Percentiles rank a stretch among this genome's conserved stretches.
These are phyloP conservation scores for Andrena camellia DNA, from an alignment of 2,888 invertebrate genomes.

Conservation along the genomic window DNA sequence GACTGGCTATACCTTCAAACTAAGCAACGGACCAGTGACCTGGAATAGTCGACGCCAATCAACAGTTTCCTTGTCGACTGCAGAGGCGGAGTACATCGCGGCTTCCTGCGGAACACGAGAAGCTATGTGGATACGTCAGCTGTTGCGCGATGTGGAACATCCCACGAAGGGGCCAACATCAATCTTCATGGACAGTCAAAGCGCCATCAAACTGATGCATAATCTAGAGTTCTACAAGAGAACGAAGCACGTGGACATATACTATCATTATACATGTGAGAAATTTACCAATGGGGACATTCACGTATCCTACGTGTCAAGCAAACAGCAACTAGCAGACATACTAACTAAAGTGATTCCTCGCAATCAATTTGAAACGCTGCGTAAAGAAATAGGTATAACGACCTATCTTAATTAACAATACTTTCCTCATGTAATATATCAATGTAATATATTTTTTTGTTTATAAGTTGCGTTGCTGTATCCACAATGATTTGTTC, in stretches of 20 bases:
- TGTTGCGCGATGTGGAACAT: background rate
- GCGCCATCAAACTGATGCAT: background rate
- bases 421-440: background rate
- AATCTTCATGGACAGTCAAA: constrained; percentile 1
- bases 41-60: background rate
- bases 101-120: background rate
- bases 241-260: constrained; percentile 2
- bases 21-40: background rate
- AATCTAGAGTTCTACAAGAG: constrained; percentile 6
- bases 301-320: background rate
- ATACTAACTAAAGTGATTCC: constrained; percentile 2
- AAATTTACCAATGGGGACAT: background rate
- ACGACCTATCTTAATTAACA: background rate
- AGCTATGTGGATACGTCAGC: background rate
- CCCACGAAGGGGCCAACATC: background rate
- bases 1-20: background rate
- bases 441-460: background rate
- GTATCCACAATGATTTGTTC: background rate
- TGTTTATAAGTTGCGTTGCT: background rate
- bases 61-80: background rate
- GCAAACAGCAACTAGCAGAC: background rate
- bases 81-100: background rate
- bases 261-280: background rate
- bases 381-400: background rate
- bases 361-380: background rate